Evolutionary conservation across 2,797 vertebrate species (phyloP).

Genomic region (Schizopygopsis pylzovi): DNA sequence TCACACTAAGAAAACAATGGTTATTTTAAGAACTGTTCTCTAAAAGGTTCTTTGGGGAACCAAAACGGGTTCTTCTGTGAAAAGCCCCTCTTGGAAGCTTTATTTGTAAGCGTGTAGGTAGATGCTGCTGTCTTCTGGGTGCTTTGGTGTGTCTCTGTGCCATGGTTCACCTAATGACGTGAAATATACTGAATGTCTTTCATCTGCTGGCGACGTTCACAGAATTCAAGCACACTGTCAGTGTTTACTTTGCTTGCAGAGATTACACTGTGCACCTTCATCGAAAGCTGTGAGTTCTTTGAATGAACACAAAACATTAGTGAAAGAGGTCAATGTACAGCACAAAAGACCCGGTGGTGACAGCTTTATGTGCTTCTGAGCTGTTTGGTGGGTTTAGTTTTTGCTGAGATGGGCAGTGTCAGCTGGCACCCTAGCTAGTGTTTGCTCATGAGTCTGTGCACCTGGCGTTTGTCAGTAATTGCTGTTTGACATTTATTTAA

Average conservation of each 20-base stretch:
- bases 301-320: not conserved
- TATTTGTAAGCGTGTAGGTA: no score
- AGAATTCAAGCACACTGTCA: not conserved
- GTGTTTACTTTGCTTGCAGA: not conserved
- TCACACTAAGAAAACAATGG: no score
- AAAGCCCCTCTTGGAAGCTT: no score
- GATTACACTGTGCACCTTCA: not conserved
- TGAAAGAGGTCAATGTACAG: not conserved
- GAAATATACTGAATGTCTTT: not conserved
- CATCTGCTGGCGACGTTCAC: not conserved
- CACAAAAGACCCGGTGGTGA: no score
- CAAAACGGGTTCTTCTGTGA: no score
- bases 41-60: no score
- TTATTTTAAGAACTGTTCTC: no score
- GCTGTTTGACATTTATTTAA: not conserved
- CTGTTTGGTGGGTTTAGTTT: not conserved
- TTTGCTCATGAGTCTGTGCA: slow-evolving; percentile 6
- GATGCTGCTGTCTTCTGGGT: not conserved
- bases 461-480: slow-evolving; percentile 9
- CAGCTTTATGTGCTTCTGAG: not conserved
- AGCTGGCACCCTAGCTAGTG: not conserved
- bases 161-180: not conserved
- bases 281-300: not conserved
- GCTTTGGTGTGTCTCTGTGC: not conserved
- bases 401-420: not conserved